Evolutionary conservation across 1,140 invertebrate genomes (phyloP).

Genomic region (Zaprionus nigranus): DNA sequence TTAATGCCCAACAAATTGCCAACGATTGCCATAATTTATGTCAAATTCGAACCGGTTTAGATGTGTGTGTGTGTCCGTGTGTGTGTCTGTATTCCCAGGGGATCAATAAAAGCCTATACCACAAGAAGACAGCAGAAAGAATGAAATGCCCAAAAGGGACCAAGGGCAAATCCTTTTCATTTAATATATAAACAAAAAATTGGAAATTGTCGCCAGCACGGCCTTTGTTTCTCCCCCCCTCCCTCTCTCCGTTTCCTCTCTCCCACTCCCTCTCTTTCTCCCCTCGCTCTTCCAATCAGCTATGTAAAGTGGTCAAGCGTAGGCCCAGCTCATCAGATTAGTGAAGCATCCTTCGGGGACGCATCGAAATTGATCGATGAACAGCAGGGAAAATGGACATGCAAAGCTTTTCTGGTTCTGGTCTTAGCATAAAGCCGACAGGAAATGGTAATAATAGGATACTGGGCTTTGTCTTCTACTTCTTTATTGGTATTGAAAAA

Average conservation of each 20-base stretch:
- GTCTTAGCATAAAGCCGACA: conserved; percentile 2
- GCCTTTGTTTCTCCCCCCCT: too few relatives aligned
- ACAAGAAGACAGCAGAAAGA: conserved; percentile 19
- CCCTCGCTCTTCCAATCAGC: conserved; percentile 51
- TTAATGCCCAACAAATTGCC: conserved; percentile 71
- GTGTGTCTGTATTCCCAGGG: conserved; percentile 42
- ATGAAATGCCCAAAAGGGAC: conserved; percentile 50
- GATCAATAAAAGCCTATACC: conserved; percentile 64
- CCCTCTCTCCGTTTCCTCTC: not conserved
- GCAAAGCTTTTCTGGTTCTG: conserved; percentile 5
- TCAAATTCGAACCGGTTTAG: conserved; percentile 52
- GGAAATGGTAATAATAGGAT: conserved; percentile 18
- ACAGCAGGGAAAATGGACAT: conserved; percentile 27
- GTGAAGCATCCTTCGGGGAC: conserved; percentile 47
- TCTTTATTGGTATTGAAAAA: not conserved
- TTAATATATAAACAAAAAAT: conserved; percentile 41
- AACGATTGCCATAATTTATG: conserved; percentile 79
- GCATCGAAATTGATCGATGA: conserved; percentile 62
- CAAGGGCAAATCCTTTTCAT: conserved; percentile 65
- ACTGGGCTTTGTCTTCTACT: not conserved
- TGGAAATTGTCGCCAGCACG: conserved; percentile 38
- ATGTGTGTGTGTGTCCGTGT: conserved; percentile 13
- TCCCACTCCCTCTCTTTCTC: not conserved
- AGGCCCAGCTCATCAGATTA: conserved; percentile 49
- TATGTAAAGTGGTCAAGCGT: conserved; percentile 60